Evolutionary conservation across 2,797 vertebrate species (phyloP).

Genomic region (Poeciliopsis turneri): DNA sequence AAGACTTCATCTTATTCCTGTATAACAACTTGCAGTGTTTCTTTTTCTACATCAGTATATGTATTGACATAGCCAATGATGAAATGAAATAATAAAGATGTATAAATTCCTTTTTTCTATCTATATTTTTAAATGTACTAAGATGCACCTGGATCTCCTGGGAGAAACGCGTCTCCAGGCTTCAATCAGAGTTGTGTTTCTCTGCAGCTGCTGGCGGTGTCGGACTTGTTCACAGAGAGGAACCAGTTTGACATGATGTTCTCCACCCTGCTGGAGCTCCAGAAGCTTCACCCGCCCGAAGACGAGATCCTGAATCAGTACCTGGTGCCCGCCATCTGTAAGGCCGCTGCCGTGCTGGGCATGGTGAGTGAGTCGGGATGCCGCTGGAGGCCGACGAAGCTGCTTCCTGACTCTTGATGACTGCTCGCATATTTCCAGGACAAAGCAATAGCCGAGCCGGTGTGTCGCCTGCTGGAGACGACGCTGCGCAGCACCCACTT

Average conservation of each 20-base stretch:
- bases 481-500: slow-evolving; percentile 93
- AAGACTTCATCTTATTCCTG: no score
- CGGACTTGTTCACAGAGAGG: slow-evolving; percentile 97
- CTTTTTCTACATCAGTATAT: no score
- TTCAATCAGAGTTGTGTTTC: not conserved
- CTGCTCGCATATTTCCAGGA: slow-evolving; percentile 78
- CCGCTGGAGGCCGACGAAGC: not conserved
- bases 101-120: not conserved
- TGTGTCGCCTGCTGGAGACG: slow-evolving; percentile 92
- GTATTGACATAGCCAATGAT: no score
- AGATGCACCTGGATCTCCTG: not conserved
- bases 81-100: not conserved
- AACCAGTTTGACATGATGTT: slow-evolving; percentile 99
- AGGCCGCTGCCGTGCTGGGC: slow-evolving; percentile 95
- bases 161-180: not conserved
- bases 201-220: slow-evolving; percentile 92
- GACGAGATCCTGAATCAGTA: slow-evolving; percentile 98
- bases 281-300: slow-evolving; percentile 93
- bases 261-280: slow-evolving; percentile 89
- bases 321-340: slow-evolving; percentile 95
- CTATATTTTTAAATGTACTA: not conserved
- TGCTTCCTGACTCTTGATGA: not conserved
- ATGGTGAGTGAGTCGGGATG: slow-evolving; percentile 85
- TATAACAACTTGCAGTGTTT: no score
- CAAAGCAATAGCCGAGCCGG: slow-evolving; percentile 92